These are phyloP conservation scores for Lepidurus couesii DNA, from an alignment of 1,140 invertebrate species.

Conservation along the genomic window DNA sequence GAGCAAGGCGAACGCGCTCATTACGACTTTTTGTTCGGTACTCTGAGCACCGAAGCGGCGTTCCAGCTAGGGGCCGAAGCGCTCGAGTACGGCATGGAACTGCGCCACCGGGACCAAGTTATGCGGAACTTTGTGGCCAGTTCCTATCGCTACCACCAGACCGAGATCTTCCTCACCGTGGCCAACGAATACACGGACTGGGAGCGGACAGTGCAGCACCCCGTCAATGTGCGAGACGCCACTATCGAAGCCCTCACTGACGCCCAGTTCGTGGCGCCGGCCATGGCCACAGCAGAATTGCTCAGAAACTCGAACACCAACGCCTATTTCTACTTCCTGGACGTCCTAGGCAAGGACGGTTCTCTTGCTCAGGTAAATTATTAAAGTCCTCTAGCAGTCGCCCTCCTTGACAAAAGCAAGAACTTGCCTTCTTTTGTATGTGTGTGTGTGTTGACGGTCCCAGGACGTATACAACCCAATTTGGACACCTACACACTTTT, in stretches of 20 bases:
- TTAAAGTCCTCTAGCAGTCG: neutral
- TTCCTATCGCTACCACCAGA: constrained; percentile 83
- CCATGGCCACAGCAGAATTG: constrained; percentile 74
- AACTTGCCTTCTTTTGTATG: no score
- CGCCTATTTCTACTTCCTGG: constrained; percentile 83
- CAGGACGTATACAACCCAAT: no score
- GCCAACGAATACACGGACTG: constrained; percentile 97
- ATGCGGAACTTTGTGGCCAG: constrained; percentile 90
- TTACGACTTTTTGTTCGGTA: constrained; percentile 54
- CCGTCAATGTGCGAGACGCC: constrained; percentile 83
- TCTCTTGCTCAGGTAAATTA: constrained; percentile 69
- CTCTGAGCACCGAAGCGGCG: constrained; percentile 52
- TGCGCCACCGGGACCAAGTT: constrained; percentile 79
- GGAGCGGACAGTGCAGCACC: constrained; percentile 85
- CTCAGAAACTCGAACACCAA: constrained; percentile 57
- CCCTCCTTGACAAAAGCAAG: no score
- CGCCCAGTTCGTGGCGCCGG: constrained; percentile 78
- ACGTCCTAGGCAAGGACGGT: constrained; percentile 85
- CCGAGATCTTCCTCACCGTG: constrained; percentile 93
- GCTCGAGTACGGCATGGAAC: constrained; percentile 87
- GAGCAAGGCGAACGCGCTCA: constrained; percentile 39
- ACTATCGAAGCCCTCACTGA: constrained; percentile 88
- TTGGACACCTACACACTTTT: no score
- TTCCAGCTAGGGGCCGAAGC: constrained; percentile 45
- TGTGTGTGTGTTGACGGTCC: no score